phyloP scores from a whole-genome alignment of 2,797 vertebrate genomes.

The Discoglossus pictus region DNA sequence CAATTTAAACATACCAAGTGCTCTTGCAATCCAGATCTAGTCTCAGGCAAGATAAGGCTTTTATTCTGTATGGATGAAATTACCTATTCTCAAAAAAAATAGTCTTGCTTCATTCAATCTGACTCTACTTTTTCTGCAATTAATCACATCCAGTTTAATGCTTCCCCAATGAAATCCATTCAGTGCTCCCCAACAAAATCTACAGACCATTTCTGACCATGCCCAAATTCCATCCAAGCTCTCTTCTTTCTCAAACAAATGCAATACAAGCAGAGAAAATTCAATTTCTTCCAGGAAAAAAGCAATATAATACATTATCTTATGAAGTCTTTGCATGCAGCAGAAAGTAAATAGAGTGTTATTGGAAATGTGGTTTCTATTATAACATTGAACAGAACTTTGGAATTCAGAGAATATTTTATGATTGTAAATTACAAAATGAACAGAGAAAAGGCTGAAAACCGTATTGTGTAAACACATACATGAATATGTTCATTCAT shows the following conservation, averaged over 20 bases:
- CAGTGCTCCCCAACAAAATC: not conserved
- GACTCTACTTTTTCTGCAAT: not conserved
- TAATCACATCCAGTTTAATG: not conserved
- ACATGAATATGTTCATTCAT: too few species aligned
- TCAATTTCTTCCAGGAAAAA: not conserved
- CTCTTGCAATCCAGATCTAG: slow-evolving; percentile 1
- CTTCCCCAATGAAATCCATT: not conserved
- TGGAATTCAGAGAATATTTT: not conserved
- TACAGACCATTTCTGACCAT: not conserved
- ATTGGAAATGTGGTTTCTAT: not conserved
- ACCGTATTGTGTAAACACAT: too few species aligned
- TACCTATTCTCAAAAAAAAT: not conserved
- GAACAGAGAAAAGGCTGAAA: too few species aligned
- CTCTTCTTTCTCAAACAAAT: too few species aligned
- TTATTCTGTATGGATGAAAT: slow-evolving; percentile 8
- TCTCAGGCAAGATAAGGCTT: not conserved
- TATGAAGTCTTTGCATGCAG: not conserved
- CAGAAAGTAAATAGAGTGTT: not conserved
- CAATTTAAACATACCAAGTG: slow-evolving; percentile 3
- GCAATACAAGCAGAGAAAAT: not conserved
- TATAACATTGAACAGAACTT: not conserved
- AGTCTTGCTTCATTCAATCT: not conserved
- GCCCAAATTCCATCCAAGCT: not conserved
- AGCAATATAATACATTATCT: too few species aligned
- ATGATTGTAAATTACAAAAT: not conserved